Conservation (phyloP, 2,113 vertebrate genomes). For the Esox niger region DNA sequence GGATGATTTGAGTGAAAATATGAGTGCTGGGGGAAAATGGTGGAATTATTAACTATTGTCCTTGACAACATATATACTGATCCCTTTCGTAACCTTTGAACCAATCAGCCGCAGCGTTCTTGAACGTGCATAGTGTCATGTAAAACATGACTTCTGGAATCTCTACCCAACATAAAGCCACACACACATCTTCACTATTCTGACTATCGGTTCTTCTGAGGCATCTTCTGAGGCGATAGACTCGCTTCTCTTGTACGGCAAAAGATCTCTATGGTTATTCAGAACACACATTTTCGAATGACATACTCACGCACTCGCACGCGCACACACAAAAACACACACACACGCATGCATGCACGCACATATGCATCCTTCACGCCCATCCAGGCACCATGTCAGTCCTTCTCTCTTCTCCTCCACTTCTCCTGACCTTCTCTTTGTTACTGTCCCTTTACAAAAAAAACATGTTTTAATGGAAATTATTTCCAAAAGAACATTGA, state of each 20-base stretch:
- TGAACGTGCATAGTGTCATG: no score
- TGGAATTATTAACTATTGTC: neutral
- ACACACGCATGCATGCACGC: conserved; percentile 11
- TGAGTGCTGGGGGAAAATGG: neutral
- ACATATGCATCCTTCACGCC: conserved; percentile 49
- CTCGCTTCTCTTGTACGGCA: conserved; percentile 14
- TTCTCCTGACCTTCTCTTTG: conserved; percentile 80
- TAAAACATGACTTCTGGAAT: neutral
- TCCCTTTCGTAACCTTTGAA: neutral
- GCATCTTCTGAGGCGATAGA: conserved; percentile 40
- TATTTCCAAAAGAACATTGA: conserved; percentile 82
- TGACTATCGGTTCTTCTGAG: conserved; percentile 24
- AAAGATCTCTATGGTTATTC: conserved; percentile 61
- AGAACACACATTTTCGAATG: conserved; percentile 52
- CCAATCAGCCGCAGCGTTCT: neutral
- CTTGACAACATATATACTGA: no score
- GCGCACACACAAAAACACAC: conserved; percentile 7
- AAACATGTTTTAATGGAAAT: conserved; percentile 81
- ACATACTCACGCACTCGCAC: conserved; percentile 49
- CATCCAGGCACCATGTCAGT: conserved; percentile 62
- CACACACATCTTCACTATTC: conserved; percentile 17
- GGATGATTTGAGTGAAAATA: neutral
- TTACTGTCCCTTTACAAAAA: conserved; percentile 72
- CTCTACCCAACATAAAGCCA: neutral
- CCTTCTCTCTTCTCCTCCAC: conserved; percentile 63